phyloP scores from a whole-genome alignment of 2,113 vertebrate genomes.

The Daubentonia madagascariensis region DNA sequence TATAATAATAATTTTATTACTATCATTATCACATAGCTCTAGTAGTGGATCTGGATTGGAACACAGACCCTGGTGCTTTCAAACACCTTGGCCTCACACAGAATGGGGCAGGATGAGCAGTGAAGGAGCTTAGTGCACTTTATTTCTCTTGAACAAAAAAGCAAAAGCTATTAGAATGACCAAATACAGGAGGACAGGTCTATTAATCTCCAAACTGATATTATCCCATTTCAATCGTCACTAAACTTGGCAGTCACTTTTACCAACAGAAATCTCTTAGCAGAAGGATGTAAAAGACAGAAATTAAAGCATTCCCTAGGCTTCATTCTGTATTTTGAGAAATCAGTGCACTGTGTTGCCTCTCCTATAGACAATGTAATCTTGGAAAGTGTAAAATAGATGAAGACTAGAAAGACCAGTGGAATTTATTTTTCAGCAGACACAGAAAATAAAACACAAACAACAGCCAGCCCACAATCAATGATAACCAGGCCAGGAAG shows the following conservation, averaged over 20 bases:
- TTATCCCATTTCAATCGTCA: constrained; percentile 1
- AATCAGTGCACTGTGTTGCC: background rate
- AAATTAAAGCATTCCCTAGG: background rate
- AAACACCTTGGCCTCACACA: background rate
- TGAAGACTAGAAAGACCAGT: background rate
- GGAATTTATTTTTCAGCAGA: constrained; percentile 24
- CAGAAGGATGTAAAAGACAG: background rate
- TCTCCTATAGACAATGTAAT: background rate
- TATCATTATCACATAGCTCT: background rate
- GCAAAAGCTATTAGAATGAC: background rate
- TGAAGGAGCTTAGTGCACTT: background rate
- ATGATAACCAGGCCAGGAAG: background rate
- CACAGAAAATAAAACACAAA: background rate
- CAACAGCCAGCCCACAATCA: background rate
- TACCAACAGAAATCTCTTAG: background rate
- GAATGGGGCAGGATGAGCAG: background rate
- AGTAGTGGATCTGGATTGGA: background rate
- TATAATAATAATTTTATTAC: background rate
- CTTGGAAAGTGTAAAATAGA: background rate
- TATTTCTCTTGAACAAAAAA: constrained; percentile 13
- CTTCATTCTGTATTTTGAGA: background rate
- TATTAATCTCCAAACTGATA: background rate
- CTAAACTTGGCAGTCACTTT: background rate
- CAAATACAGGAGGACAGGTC: background rate
- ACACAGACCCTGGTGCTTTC: background rate